phyloP scores from a whole-genome alignment of 2,888 invertebrate species.

The Orgyia antiqua region DNA sequence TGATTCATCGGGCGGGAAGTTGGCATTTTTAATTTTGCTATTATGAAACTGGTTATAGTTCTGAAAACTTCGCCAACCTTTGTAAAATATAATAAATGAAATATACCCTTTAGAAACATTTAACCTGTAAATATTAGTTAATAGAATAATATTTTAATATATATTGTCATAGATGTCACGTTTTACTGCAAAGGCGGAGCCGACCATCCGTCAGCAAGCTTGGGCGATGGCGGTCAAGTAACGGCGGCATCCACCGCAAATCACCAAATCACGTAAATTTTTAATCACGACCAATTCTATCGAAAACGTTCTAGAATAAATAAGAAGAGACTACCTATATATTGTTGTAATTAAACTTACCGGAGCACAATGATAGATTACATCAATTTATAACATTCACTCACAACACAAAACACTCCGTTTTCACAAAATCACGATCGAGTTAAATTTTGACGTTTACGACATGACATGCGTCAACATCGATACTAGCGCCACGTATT shows the following conservation, averaged over 20 bases:
- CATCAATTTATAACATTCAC: constrained; percentile 57
- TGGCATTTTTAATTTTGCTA: constrained; percentile 21
- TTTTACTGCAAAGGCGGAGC: constrained; percentile 57
- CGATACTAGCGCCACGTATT: constrained; percentile 60
- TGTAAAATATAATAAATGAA: constrained; percentile 23
- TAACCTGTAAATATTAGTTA: too few species aligned
- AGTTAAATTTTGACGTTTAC: constrained; percentile 38
- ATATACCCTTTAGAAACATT: constrained; percentile 7
- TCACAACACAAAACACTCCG: constrained; percentile 70
- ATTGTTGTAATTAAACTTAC: constrained; percentile 43
- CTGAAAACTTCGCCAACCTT: constrained; percentile 12
- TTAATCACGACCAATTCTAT: neutral
- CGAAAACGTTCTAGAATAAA: constrained; percentile 4
- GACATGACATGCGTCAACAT: constrained; percentile 1
- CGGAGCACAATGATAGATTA: constrained; percentile 62
- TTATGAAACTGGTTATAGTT: constrained; percentile 33
- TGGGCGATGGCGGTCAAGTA: constrained; percentile 76
- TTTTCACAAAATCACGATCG: constrained; percentile 40
- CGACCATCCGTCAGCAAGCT: constrained; percentile 49
- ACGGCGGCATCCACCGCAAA: constrained; percentile 49
- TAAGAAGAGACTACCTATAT: too few species aligned
- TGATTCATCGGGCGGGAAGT: constrained; percentile 51
- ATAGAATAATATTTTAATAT: constrained; percentile 10
- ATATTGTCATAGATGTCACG: constrained; percentile 33
- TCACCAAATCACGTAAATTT: constrained; percentile 3